phyloP scores from a whole-genome alignment of 2,888 invertebrate species.

The Seira sanloemensis region DNA sequence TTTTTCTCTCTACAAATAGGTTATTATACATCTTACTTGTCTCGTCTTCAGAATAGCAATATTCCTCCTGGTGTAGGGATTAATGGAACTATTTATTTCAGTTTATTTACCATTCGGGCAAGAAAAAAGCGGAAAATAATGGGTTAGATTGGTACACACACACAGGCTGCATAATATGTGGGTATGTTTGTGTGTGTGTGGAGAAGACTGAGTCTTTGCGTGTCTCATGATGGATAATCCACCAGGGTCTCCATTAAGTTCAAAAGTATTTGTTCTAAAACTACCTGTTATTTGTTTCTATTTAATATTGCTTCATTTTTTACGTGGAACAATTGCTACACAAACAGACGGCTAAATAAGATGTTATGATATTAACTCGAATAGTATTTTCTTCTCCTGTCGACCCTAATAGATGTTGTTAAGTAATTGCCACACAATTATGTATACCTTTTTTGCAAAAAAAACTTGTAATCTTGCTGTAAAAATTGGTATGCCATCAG shows the following conservation, averaged over 20 bases:
- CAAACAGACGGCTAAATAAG: conserved; percentile 32
- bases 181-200: not conserved
- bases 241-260: conserved; percentile 28
- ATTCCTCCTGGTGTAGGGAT: not conserved
- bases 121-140: conserved; percentile 7
- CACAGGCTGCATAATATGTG: not conserved
- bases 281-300: conserved; percentile 63
- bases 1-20: conserved; percentile 15
- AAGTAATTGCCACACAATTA: conserved; percentile 65
- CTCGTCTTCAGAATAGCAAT: not conserved
- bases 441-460: not conserved
- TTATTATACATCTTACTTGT: not conserved
- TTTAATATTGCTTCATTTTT: conserved; percentile 46
- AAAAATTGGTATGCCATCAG: not conserved
- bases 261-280: conserved; percentile 56
- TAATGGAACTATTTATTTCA: conserved; percentile 13
- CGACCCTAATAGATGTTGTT: conserved; percentile 56
- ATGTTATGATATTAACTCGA: conserved; percentile 39
- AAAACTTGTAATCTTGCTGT: not conserved
- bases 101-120: not conserved
- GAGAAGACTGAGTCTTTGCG: conserved; percentile 53
- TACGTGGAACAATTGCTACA: not conserved
- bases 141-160: not conserved
- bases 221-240: conserved; percentile 44
- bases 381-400: conserved; percentile 36